Evolutionary conservation across 2,113 vertebrate species (phyloP), one percentile per base, ranked within the genome.

Genomic region (Aspidoscelis tigris): DNA sequence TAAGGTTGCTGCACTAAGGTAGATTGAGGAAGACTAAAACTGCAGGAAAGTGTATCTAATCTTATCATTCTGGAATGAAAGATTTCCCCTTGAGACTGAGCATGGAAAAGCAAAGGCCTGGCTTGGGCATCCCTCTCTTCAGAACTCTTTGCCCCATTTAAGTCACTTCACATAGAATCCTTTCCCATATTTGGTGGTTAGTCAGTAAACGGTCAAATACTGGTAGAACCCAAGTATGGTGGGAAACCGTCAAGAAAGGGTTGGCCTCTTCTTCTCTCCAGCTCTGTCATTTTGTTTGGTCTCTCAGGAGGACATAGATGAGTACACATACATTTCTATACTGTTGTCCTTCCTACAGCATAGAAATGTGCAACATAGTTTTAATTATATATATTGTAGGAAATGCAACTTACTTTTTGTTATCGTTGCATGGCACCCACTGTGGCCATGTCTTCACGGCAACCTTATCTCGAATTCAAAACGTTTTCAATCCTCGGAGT

Each of bases 31-130:
- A 81, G 53, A 41, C 39, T 33, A 6, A 12, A 53, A 64, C 21
- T 14, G 18, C 0, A 68, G 83, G 76, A 64, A 84, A 88, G 88
- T 89, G 91, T 91, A 84, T 89, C 89, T 61, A 92, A 88, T 92
- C 78, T 90, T 82, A 77, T 84, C 74, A 55, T 77, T 77, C 82
- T 84, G 82, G 74, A 84, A 69, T 70, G 82, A 70, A 84, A 77
- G 65, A 64, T 58, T 77, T 77, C 33, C 73, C 90, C 89, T 68
- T 16, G 91, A 76, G 89, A 78, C 68, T 18, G 78, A 83, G 61
- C 73, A 39, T 76, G 73, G 66, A 64, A 47, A 83, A 69, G 7
- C 83, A n/a, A 75, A 74, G 86, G 82, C 64, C 0, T 1, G 75
- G 22, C 8, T 71, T 70, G 10, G 55, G 72, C 70, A 53, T 85